phyloP scores from a whole-genome alignment of 2,797 vertebrate species.

The Dromococcyx pavoninus region DNA sequence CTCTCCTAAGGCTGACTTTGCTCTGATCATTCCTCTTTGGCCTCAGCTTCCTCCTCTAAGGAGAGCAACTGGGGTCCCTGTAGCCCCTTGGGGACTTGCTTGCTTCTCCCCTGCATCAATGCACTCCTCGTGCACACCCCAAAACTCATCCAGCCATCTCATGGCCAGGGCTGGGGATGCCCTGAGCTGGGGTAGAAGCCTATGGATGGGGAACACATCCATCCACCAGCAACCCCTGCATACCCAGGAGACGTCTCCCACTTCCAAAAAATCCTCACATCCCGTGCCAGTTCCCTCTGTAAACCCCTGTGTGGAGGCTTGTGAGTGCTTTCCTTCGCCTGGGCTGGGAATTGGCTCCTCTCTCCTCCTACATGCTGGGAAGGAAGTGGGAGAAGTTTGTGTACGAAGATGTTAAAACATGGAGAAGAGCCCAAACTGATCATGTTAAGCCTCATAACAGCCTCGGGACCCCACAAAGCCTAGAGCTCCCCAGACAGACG shows the following conservation, averaged over 20 bases:
- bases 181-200: background rate
- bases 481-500: fast-evolving
- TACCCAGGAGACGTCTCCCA: fast-evolving
- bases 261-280: fast-evolving
- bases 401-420: background rate
- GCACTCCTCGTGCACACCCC: background rate
- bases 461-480: fast-evolving
- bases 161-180: background rate
- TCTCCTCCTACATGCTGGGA: background rate
- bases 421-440: background rate
- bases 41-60: background rate
- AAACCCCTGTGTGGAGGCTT: background rate
- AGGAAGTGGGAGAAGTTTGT: background rate
- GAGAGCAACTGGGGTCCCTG: fast-evolving
- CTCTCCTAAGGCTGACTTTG: background rate
- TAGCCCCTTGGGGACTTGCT: fast-evolving
- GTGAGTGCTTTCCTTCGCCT: fast-evolving
- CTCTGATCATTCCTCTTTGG: background rate
- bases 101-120: fast-evolving
- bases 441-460: background rate
- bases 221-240: too few relatives aligned
- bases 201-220: fast-evolving
- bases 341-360: background rate
- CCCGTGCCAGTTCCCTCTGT: fast-evolving
- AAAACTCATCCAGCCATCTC: background rate